These are phyloP conservation scores for Manis javanica DNA, from an alignment of 2,797 vertebrate genomes.

Conservation along the genomic window DNA sequence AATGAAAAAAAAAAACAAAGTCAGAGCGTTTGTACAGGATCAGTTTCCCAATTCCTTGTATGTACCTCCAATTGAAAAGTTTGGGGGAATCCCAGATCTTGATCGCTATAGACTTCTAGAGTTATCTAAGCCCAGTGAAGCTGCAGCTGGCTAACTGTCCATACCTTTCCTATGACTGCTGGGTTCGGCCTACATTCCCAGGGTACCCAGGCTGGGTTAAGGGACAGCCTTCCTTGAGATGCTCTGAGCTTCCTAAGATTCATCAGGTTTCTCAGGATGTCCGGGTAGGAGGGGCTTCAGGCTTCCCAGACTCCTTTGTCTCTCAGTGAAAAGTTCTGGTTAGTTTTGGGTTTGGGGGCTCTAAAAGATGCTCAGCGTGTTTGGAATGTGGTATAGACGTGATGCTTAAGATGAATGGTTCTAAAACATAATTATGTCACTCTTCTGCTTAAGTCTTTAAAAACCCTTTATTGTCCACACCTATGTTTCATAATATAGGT, in stretches of 20 bases:
- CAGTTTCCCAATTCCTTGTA: background rate
- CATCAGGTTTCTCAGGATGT: background rate
- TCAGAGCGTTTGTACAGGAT: background rate
- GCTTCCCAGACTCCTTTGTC: background rate
- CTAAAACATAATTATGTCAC: background rate
- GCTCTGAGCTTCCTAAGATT: no score
- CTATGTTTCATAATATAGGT: background rate
- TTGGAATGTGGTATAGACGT: background rate
- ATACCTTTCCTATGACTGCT: accelerated
- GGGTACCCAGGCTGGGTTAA: background rate
- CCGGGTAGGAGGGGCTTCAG: background rate
- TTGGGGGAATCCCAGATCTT: background rate
- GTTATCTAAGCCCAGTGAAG: background rate
- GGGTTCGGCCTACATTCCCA: background rate
- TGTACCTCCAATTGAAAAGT: background rate
- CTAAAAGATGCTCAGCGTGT: background rate
- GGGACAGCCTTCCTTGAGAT: no score
- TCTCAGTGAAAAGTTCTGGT: background rate
- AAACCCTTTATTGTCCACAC: background rate
- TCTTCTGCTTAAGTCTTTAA: background rate
- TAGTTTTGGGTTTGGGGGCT: background rate
- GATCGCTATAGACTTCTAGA: background rate
- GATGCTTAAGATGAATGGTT: background rate
- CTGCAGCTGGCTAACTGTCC: background rate
- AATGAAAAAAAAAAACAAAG: background rate